Evolutionary conservation across 2,113 vertebrate species (phyloP), one percentile per base, ranked within the genome.

Genomic region (Atherinomorus stipes): DNA sequence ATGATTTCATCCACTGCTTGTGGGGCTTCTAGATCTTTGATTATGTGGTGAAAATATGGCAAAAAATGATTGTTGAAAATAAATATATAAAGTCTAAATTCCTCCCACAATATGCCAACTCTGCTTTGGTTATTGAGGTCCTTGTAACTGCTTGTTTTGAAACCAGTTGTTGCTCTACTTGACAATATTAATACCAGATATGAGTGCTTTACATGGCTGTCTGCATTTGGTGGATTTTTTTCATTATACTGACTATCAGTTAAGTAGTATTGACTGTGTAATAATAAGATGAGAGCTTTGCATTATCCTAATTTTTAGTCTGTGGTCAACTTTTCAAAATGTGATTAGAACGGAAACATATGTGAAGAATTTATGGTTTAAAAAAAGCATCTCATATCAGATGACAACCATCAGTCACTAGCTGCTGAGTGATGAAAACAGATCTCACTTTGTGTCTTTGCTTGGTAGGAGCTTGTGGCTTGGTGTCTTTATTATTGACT

Each of bases 391-490:
- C 44, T 47, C 44, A 42, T 64, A 60, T 84, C 49, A 50, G 45
- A 38, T 26, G 57, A 56, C 69, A 18, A 13, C 21, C 42, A 18
- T 80, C 63, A 63, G 69, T 79, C 64, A 62, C 25, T 15, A 54
- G 28, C 23, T 72, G 75, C 7, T 63, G 64, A 40, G 28, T 64
- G 65, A 68, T 74, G 72, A 71, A 73, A 74, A 67, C 49, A 79
- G 51, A 76, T 74, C 71, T 70, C 45, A 22, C 54, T 64, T 16
- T 63, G n/a, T 57, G 67, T 61, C 72, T 58, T 61, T 53, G 37
- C 56, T 53, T 59, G 19, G 25, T 64, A 12, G 31, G 69, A 63
- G 45, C 65, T 67, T 12, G 49, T 60, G n/a, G 59, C 7, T 50
- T 19, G 22, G 16, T 66, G 59, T 73, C 64, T 63, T 80, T 31